Evolutionary conservation across 2,888 invertebrate species (phyloP).

Genomic region (Calliopum simillimum): DNA sequence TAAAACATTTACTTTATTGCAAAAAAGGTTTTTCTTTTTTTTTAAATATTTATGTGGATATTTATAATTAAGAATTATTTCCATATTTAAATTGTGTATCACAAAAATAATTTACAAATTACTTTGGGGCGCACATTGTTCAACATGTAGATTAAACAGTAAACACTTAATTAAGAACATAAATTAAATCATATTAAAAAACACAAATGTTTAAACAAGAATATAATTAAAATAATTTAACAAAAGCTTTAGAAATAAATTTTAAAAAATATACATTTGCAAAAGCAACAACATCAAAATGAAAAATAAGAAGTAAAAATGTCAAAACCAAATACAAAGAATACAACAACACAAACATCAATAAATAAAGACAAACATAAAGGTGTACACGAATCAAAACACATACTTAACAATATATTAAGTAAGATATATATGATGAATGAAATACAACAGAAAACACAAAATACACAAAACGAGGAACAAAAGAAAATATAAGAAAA

Average conservation of each 20-base stretch:
- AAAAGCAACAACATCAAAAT: constrained; percentile 32
- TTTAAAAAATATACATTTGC: background rate
- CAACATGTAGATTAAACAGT: constrained; percentile 5
- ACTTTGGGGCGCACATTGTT: background rate
- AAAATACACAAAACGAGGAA: constrained; percentile 23
- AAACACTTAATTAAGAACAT: constrained; percentile 13
- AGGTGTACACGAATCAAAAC: constrained; percentile 35
- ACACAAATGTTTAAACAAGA: constrained; percentile 26
- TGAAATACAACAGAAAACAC: constrained; percentile 16
- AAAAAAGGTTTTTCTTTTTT: too few relatives aligned
- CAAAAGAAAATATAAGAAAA: constrained; percentile 28
- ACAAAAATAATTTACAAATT: too few relatives aligned
- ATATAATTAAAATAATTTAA: constrained; percentile 16
- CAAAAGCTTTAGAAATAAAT: constrained; percentile 23
- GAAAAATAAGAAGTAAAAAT: constrained; percentile 27
- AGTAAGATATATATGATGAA: constrained; percentile 3
- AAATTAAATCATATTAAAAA: constrained; percentile 1
- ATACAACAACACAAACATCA: constrained; percentile 15
- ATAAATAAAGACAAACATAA: constrained; percentile 17
- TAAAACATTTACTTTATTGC: too few relatives aligned
- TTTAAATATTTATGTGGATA: too few relatives aligned
- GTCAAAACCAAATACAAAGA: constrained; percentile 26
- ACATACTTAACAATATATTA: constrained; percentile 20
- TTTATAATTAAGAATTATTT: too few relatives aligned
- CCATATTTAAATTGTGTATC: too few relatives aligned